These are phyloP conservation scores for Drosophila equinoxialis DNA, from an alignment of 1,140 invertebrate species.

Conservation along the genomic window DNA sequence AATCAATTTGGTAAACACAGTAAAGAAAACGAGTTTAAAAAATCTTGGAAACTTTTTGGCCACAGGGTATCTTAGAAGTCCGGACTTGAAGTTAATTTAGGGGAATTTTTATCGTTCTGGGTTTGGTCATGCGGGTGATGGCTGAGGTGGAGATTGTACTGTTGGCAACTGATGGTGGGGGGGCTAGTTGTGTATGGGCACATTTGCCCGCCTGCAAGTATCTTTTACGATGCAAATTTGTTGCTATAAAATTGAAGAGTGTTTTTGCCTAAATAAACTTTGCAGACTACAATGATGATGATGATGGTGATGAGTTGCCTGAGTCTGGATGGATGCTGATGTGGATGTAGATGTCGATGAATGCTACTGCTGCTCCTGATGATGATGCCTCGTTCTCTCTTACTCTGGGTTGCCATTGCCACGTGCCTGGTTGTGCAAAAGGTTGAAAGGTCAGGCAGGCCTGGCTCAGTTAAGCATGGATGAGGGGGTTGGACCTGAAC, in stretches of 20 bases:
- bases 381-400: constrained; percentile 35
- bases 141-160: constrained; percentile 20
- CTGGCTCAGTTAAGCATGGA: constrained; percentile 21
- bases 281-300: constrained; percentile 65
- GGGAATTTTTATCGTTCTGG: constrained; percentile 73
- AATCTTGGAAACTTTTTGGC: no score
- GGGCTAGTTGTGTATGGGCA: constrained; percentile 40
- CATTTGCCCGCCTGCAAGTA: constrained; percentile 44
- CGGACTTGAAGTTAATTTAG: background rate
- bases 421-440: constrained; percentile 68
- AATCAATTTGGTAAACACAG: no score
- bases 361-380: constrained; percentile 37
- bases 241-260: constrained; percentile 81
- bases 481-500: background rate
- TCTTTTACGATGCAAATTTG: constrained; percentile 81
- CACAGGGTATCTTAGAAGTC: background rate
- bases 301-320: constrained; percentile 70
- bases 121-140: constrained; percentile 15
- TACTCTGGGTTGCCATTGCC: constrained; percentile 42
- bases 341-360: constrained; percentile 45
- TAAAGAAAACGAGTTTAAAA: no score
- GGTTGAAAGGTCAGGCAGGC: constrained; percentile 79
- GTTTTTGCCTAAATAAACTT: constrained; percentile 77
- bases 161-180: background rate
- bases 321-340: constrained; percentile 6